A percentile compares a stretch with the other conserved stretches of the same genome.
These are phyloP conservation scores for Andrena minutula DNA, from an alignment of 2,888 invertebrate species.

Conservation along the genomic window DNA sequence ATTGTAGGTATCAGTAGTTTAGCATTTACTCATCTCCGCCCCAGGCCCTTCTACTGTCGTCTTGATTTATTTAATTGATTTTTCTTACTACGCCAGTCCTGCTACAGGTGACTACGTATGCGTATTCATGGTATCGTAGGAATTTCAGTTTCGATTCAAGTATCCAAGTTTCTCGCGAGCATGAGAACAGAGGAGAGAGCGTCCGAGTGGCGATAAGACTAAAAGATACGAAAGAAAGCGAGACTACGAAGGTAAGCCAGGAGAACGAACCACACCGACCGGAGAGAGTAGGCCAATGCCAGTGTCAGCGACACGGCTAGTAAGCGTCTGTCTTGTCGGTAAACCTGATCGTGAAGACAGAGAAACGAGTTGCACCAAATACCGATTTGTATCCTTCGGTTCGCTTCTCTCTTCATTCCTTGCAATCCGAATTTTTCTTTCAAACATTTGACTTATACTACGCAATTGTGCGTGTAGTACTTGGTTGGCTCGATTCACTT, in stretches of 20 bases:
- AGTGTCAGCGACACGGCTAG: constrained; percentile 82
- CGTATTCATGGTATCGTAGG: not conserved
- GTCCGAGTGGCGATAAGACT: constrained; percentile 46
- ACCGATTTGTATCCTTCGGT: constrained; percentile 30
- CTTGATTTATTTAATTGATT: not conserved
- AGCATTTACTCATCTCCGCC: too few species aligned
- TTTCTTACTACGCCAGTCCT: not conserved
- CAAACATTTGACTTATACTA: not conserved
- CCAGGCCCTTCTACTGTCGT: too few species aligned
- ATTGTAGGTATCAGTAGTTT: not conserved
- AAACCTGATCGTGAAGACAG: constrained; percentile 84
- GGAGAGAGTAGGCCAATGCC: constrained; percentile 84
- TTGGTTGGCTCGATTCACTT: too few species aligned
- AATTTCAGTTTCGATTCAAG: not conserved
- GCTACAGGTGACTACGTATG: not conserved
- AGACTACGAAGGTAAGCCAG: constrained; percentile 78
- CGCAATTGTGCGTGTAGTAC: not conserved
- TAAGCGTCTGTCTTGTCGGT: constrained; percentile 75
- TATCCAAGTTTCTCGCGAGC: constrained; percentile 9
- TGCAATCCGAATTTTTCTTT: not conserved
- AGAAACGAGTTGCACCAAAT: constrained; percentile 75
- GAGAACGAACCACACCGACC: constrained; percentile 79
- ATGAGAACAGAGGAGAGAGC: constrained; percentile 8
- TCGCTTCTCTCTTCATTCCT: not conserved
- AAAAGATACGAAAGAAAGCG: constrained; percentile 60